A percentile compares a stretch with the other conserved stretches of the same genome.
Conservation (phyloP, 35 echinoderm and acorn worm species). For the Lytechinus pictus region DNA sequence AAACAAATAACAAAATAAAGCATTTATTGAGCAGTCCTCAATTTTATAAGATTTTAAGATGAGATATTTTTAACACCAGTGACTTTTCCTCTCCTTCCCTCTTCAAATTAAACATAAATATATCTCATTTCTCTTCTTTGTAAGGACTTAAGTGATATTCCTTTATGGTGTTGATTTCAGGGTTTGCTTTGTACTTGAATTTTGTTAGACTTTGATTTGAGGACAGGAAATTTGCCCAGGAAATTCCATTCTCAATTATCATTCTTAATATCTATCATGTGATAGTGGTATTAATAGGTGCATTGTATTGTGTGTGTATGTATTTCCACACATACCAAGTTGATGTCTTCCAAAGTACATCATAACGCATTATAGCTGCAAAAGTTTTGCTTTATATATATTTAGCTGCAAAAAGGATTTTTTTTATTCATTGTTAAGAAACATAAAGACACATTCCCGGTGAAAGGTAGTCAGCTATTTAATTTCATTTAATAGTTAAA, state of each 20-base stretch:
- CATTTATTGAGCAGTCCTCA: too few species aligned
- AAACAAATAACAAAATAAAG: too few species aligned
- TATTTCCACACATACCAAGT: background rate
- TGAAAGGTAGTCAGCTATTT: background rate
- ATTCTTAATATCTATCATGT: background rate
- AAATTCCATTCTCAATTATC: background rate
- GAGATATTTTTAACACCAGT: too few species aligned
- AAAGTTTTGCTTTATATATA: background rate
- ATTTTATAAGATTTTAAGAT: too few species aligned
- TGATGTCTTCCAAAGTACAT: background rate
- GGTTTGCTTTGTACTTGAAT: background rate
- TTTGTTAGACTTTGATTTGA: background rate
- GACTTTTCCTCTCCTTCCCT: too few species aligned
- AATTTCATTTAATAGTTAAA: background rate
- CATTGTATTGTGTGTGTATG: background rate
- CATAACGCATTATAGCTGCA: background rate
- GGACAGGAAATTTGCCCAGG: background rate
- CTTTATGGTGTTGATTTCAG: background rate
- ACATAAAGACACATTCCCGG: background rate
- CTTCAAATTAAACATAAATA: too few species aligned
- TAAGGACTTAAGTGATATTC: background rate
- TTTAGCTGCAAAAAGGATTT: too few species aligned
- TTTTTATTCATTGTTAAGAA: background rate
- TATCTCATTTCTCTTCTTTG: too few species aligned
- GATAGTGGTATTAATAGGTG: background rate